These are phyloP conservation scores for Halocynthia roretzi DNA, from an alignment of 23 tunicate species.

Conservation along the genomic window DNA sequence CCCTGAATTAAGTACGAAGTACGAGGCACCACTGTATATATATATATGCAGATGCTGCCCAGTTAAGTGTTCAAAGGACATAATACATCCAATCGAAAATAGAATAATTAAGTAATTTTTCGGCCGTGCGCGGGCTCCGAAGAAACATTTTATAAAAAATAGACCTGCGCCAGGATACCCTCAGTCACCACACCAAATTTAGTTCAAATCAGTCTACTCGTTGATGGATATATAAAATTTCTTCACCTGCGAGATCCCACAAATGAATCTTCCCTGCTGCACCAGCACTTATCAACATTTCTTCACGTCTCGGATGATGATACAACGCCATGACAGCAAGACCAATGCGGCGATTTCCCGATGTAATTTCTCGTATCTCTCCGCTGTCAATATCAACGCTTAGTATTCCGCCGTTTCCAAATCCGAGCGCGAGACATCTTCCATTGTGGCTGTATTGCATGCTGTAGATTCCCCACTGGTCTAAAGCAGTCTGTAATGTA, in stretches of 20 bases:
- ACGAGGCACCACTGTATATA: too few relatives aligned
- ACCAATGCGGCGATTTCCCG: slow-evolving; percentile 35
- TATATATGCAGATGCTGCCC: too few relatives aligned
- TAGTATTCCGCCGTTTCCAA: slow-evolving; percentile 70
- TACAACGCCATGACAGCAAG: slow-evolving; percentile 50
- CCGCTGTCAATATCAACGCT: slow-evolving; percentile 9
- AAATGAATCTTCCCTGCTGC: slow-evolving; percentile 39
- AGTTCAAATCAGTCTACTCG: too few relatives aligned
- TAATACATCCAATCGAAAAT: too few relatives aligned
- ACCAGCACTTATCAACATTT: slow-evolving; percentile 35
- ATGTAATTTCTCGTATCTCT: slow-evolving; percentile 5
- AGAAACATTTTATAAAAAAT: too few relatives aligned
- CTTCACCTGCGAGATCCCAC: slow-evolving; percentile 19
- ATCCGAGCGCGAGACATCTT: slow-evolving; percentile 61
- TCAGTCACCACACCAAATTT: too few relatives aligned
- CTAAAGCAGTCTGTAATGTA: neutral
- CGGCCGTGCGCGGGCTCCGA: too few relatives aligned
- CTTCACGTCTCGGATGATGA: slow-evolving; percentile 15
- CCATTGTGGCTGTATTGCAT: slow-evolving; percentile 41
- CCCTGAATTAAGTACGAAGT: too few relatives aligned
- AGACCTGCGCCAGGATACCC: too few relatives aligned
- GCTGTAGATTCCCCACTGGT: slow-evolving; percentile 57
- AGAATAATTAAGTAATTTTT: too few relatives aligned
- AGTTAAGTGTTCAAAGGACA: too few relatives aligned
- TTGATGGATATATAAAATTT: too few relatives aligned